A percentile compares a stretch with the other conserved stretches of the same genome.
phyloP scores from a whole-genome alignment of 2,797 vertebrate genomes.

The Mus minutoides region DNA sequence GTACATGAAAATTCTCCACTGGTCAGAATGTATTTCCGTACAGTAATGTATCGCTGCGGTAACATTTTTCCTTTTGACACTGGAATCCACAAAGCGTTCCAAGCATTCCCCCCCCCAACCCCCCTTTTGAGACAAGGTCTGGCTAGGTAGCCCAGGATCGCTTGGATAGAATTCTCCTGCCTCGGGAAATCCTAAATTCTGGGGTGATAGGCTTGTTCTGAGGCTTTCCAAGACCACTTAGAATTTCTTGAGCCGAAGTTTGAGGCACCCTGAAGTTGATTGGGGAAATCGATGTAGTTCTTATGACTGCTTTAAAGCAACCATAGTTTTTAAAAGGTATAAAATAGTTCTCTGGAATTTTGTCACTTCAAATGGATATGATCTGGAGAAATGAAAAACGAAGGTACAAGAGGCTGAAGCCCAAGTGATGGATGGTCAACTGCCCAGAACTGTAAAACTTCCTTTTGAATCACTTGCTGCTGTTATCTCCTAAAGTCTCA shows the following conservation, averaged over 20 bases:
- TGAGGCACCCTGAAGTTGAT: not conserved
- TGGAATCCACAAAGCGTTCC: constrained; percentile 6
- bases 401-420: not conserved
- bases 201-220: not conserved
- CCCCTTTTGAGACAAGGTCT: not conserved
- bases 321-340: not conserved
- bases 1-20: not conserved
- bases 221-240: not conserved
- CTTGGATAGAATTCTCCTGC: too few relatives aligned
- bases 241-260: constrained; percentile 55
- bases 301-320: constrained; percentile 22
- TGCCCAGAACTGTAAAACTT: constrained; percentile 47
- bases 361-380: constrained; percentile 1
- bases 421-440: not conserved
- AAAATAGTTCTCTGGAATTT: constrained; percentile 16
- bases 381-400: not conserved
- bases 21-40: constrained; percentile 1
- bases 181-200: not conserved
- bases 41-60: not conserved
- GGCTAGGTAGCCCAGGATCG: not conserved
- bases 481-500: constrained; percentile 30
- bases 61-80: constrained; percentile 15
- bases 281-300: constrained; percentile 47
- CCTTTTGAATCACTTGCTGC: constrained; percentile 42
- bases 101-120: not conserved